Base-by-base conservation (phyloP, 2,888 invertebrate species). In the Drosophila borealis region DNA sequence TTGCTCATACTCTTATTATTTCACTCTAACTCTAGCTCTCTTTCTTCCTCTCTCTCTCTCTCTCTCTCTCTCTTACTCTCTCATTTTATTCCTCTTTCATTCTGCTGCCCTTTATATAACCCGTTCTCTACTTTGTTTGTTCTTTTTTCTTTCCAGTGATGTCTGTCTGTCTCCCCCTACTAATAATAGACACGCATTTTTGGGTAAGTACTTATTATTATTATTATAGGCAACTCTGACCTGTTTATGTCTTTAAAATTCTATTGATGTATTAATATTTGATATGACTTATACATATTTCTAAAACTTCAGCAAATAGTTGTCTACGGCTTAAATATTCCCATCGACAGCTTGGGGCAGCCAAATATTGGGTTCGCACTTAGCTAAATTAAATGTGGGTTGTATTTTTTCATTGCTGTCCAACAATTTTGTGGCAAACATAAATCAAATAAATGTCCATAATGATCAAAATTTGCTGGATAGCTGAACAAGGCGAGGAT, bases 401-500 rank as follows among this genome's bases (percentile, higher is more conserved):
- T 53, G 42, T 60, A 14, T 53, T 34, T 44, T 51, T 34, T 42
- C 21, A 13, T 0, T 3, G 29, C 17, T 9, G 34, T 51, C 13
- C 41, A 49, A 25, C 19, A 37, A 36, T 25, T 46, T 61, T 4
- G 37, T 17, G 34, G 29, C 37, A 2, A 41, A 60, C 74, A 76
- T 74, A 71, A 74, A 74, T 74, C 76, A 74, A 61, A 25, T 57
- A 46, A 57, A 66, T 75, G 34, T 75, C 66, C 42, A 75, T 75
- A 70, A 70, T 65, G 48, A 48, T 55, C 46, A 49, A 19, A 54
- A 64, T 44, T 39, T 37, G 11, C 2, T 21, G 21, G 19, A 34
- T 41, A 17, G 56, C 36, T 36, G 17, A 42, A 37, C 25, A 9
- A 45, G 48, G 64, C 70, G 53, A 41, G 29, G 65, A 57, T 53